A percentile compares a stretch with the other conserved stretches of the same genome.
phyloP scores from a whole-genome alignment of 1,140 invertebrate species.

The Diabrotica undecimpunctata region DNA sequence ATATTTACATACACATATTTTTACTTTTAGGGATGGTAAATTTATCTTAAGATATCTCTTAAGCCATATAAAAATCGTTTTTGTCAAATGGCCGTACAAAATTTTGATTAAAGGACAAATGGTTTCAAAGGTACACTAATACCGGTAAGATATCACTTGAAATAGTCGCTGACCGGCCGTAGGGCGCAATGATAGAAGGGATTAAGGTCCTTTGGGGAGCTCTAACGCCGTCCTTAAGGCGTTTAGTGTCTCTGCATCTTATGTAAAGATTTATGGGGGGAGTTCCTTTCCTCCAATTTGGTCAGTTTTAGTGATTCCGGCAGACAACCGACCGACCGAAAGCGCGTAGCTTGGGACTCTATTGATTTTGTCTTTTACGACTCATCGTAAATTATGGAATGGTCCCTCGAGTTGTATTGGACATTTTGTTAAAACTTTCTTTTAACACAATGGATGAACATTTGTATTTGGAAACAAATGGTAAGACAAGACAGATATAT shows the following conservation, averaged over 20 bases:
- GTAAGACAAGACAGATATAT: too few species aligned
- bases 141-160: slow-evolving; percentile 12
- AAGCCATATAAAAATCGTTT: too few species aligned
- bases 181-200: slow-evolving; percentile 39
- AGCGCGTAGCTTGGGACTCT: not conserved
- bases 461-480: too few species aligned
- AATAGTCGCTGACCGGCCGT: slow-evolving; percentile 10
- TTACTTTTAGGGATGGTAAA: too few species aligned
- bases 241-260: slow-evolving; percentile 38
- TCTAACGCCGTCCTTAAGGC: slow-evolving; percentile 38
- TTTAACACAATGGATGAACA: too few species aligned
- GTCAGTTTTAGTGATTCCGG: slow-evolving; percentile 19
- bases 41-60: too few species aligned
- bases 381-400: not conserved
- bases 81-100: not conserved
- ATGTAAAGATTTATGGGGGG: slow-evolving; percentile 38
- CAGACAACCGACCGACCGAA: not conserved
- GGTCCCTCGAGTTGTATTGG: too few species aligned
- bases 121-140: slow-evolving; percentile 6
- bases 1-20: too few species aligned
- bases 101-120: slow-evolving; percentile 9
- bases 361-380: slow-evolving; percentile 3
- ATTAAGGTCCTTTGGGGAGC: slow-evolving; percentile 37
- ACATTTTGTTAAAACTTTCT: too few species aligned
- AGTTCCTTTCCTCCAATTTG: slow-evolving; percentile 11